A percentile compares a stretch with the other conserved stretches of the same genome.
phyloP scores from a whole-genome alignment of 1,140 invertebrate species.

The Apocrypta bakeri region DNA sequence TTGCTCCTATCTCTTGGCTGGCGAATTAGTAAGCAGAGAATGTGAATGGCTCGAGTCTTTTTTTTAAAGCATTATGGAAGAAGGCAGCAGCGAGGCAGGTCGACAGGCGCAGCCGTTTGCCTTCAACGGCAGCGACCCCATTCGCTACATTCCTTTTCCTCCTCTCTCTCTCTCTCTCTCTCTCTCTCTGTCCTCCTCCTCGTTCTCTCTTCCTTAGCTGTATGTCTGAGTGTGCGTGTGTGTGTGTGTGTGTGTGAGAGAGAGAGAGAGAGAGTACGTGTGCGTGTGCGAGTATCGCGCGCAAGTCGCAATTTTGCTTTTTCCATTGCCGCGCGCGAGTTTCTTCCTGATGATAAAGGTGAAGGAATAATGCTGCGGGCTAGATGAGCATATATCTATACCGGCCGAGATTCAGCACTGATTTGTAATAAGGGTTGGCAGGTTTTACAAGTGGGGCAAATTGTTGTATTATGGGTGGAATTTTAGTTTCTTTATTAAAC shows the following conservation, averaged over 20 bases:
- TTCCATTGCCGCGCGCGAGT: background rate
- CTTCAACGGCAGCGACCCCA: conserved; percentile 72
- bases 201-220: background rate
- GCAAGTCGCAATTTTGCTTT: background rate
- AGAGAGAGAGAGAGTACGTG: too few relatives aligned
- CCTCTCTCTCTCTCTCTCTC: conserved; percentile 24
- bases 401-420: background rate
- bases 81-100: conserved; percentile 30
- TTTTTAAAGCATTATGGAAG: conserved; percentile 49
- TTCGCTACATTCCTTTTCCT: conserved; percentile 69
- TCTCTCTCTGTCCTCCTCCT: conserved; percentile 13
- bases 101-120: conserved; percentile 66
- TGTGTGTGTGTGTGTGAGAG: background rate
- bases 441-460: background rate
- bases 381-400: background rate
- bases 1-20: conserved; percentile 17
- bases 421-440: background rate
- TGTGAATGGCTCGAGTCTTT: conserved; percentile 64
- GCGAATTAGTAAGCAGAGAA: conserved; percentile 64
- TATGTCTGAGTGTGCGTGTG: background rate
- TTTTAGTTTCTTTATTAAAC: too few relatives aligned
- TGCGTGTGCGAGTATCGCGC: background rate
- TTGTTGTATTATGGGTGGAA: background rate
- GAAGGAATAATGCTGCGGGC: background rate
- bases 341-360: conserved; percentile 9